These are phyloP conservation scores for Machimus atricapillus DNA, from an alignment of 2,888 invertebrate genomes.

Conservation along the genomic window DNA sequence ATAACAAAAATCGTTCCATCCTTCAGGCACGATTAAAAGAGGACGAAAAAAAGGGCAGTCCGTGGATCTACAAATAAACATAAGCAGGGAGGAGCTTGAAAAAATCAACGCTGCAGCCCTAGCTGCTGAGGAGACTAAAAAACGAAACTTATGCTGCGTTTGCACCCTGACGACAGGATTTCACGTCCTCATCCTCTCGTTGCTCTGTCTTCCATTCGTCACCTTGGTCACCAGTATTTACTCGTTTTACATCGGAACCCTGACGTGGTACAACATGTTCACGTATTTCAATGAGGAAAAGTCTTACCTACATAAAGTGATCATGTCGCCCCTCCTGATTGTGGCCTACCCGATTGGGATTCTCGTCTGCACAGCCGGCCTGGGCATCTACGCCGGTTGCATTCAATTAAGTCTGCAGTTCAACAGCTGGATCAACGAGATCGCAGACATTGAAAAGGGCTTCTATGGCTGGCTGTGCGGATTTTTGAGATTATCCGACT, in stretches of 20 bases:
- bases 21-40: constrained; percentile 72
- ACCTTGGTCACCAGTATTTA: constrained; percentile 70
- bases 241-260: constrained; percentile 77
- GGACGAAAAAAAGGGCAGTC: constrained; percentile 76
- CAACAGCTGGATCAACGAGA: constrained; percentile 73
- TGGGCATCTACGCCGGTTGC: constrained; percentile 73
- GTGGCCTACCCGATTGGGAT: constrained; percentile 75
- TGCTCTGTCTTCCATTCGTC: constrained; percentile 73
- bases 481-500: constrained; percentile 71
- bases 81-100: constrained; percentile 75
- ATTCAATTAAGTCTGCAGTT: constrained; percentile 74
- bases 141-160: constrained; percentile 65
- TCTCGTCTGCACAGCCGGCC: constrained; percentile 69
- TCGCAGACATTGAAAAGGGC: constrained; percentile 78
- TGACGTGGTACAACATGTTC: constrained; percentile 80
- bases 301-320: constrained; percentile 68
- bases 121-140: constrained; percentile 67
- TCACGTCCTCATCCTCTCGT: constrained; percentile 71
- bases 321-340: constrained; percentile 73
- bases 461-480: constrained; percentile 81
- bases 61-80: constrained; percentile 75
- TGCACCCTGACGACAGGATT: constrained; percentile 69
- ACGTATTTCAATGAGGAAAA: constrained; percentile 73
- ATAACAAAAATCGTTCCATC: neutral
- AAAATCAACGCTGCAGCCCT: constrained; percentile 68